phyloP scores from a whole-genome alignment of 1,140 invertebrate genomes.

The Luehdorfia chinensis region DNA sequence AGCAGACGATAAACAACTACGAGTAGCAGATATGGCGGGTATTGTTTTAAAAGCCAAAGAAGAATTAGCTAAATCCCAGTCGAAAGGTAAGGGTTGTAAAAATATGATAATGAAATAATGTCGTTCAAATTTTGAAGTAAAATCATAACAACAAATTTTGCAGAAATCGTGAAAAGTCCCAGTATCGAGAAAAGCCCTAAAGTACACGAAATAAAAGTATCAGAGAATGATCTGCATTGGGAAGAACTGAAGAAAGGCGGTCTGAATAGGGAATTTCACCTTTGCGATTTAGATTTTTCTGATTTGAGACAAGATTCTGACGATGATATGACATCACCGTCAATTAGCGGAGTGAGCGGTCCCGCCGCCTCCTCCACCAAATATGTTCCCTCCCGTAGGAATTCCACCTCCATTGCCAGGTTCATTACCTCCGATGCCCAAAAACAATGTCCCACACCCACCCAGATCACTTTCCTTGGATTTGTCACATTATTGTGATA shows the following conservation, averaged over 20 bases:
- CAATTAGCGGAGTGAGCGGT: slow-evolving; percentile 79
- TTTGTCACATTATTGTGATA: slow-evolving; percentile 48
- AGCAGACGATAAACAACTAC: slow-evolving; percentile 72
- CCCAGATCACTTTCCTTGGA: slow-evolving; percentile 51
- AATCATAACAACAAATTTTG: slow-evolving; percentile 17
- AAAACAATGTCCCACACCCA: slow-evolving; percentile 44
- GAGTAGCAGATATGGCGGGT: slow-evolving; percentile 91
- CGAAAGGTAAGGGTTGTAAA: slow-evolving; percentile 73
- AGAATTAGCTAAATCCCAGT: slow-evolving; percentile 90
- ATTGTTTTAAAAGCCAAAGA: slow-evolving; percentile 96
- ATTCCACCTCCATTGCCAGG: slow-evolving; percentile 70
- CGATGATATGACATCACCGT: slow-evolving; percentile 80
- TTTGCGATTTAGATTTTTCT: slow-evolving; percentile 98
- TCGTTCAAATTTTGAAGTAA: background rate
- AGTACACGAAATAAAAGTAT: slow-evolving; percentile 87
- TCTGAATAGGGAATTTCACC: slow-evolving; percentile 88
- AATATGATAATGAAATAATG: background rate
- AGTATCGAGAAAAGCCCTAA: slow-evolving; percentile 80
- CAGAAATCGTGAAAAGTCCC: slow-evolving; percentile 83
- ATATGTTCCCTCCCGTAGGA: slow-evolving; percentile 55
- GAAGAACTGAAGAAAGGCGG: slow-evolving; percentile 89
- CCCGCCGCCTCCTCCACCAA: slow-evolving; percentile 86
- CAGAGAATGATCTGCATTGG: slow-evolving; percentile 97
- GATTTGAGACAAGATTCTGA: slow-evolving; percentile 92
- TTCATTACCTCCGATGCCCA: slow-evolving; percentile 56